Conservation (phyloP, 2,888 invertebrate species). For the Hydraecia micacea region DNA sequence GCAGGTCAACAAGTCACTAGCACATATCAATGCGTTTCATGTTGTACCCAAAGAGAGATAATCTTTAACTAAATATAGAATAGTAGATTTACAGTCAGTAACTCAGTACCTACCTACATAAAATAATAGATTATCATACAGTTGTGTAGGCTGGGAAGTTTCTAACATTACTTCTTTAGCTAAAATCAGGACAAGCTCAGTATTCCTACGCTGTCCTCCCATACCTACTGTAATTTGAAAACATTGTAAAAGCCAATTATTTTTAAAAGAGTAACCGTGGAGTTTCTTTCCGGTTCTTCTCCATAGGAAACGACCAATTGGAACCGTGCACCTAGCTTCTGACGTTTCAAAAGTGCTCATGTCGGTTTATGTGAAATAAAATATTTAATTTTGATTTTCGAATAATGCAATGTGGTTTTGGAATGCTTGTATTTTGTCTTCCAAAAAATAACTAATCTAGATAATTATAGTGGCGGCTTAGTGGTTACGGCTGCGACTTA, state of each 20-base stretch:
- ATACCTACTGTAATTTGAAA: too few relatives aligned
- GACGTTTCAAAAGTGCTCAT: too few relatives aligned
- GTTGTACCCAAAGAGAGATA: conserved; percentile 32
- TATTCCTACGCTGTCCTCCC: too few relatives aligned
- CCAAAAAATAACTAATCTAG: neutral
- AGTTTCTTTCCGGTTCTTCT: too few relatives aligned
- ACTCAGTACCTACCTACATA: neutral
- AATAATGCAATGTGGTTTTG: neutral
- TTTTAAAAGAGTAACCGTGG: too few relatives aligned
- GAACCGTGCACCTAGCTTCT: too few relatives aligned
- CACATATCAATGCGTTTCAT: conserved; percentile 37
- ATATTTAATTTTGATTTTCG: too few relatives aligned
- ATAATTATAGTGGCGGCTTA: neutral
- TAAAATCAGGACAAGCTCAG: neutral
- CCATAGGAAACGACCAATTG: too few relatives aligned
- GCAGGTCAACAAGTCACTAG: conserved; percentile 54
- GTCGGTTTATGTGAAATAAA: too few relatives aligned
- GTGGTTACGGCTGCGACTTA: neutral
- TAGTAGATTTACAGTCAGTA: neutral
- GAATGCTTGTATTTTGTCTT: neutral
- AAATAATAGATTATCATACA: conserved; percentile 1
- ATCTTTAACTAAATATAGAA: conserved; percentile 34
- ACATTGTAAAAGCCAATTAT: too few relatives aligned
- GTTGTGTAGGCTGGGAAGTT: neutral
- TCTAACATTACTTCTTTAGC: neutral